phyloP scores from a whole-genome alignment of 2,888 invertebrate genomes.

The Dryadula phaetusa region DNA sequence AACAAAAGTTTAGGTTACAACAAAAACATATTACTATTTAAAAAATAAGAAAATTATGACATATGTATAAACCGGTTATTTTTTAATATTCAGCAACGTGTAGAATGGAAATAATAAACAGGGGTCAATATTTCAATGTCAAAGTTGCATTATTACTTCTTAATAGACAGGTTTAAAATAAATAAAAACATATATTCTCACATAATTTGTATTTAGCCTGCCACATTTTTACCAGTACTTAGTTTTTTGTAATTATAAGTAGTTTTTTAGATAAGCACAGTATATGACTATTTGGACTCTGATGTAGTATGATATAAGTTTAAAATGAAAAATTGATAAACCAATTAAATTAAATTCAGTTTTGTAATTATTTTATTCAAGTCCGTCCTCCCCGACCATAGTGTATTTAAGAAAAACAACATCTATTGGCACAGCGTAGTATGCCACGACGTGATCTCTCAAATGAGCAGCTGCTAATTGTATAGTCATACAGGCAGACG shows the following conservation, averaged over 20 bases:
- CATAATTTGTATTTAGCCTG: neutral
- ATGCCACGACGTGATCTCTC: conserved; percentile 62
- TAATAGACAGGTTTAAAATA: too few species aligned
- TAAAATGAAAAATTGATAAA: neutral
- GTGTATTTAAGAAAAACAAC: conserved; percentile 60
- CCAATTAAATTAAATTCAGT: neutral
- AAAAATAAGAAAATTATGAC: conserved; percentile 38
- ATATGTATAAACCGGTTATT: conserved; percentile 4
- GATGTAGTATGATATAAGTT: neutral
- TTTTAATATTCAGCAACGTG: conserved; percentile 16
- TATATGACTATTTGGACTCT: too few species aligned
- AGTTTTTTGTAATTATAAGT: too few species aligned
- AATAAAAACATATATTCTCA: neutral
- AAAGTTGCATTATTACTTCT: neutral
- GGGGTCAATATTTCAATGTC: conserved; percentile 26
- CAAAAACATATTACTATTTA: conserved; percentile 34
- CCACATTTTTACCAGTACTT: too few species aligned
- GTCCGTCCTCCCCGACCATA: conserved; percentile 37
- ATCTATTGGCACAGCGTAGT: conserved; percentile 62
- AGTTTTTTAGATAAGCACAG: too few species aligned
- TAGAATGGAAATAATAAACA: conserved; percentile 14
- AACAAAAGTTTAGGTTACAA: conserved; percentile 35
- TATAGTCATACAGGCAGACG: conserved; percentile 52
- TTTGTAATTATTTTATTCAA: conserved; percentile 13
- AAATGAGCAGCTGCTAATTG: conserved; percentile 64